A percentile compares a stretch with the other conserved stretches of the same genome.
phyloP scores from a whole-genome alignment of 2,888 invertebrate species.

The Lasioglossum calceatum region DNA sequence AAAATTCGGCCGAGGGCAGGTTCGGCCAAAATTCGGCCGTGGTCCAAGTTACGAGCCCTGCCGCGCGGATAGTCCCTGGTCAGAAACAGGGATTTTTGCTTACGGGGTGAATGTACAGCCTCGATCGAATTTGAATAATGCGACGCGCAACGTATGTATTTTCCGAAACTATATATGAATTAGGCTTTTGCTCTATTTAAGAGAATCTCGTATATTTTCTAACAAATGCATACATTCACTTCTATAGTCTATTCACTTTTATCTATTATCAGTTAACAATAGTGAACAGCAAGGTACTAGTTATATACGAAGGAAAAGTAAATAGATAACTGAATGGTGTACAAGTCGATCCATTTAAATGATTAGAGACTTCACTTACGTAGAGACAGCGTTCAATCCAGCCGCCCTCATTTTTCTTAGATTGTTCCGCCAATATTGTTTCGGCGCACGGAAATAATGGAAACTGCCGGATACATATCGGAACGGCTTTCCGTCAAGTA shows the following conservation, averaged over 20 bases:
- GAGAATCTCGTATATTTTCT: background rate
- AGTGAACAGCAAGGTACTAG: background rate
- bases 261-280: background rate
- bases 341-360: background rate
- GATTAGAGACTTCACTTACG: slow-evolving; percentile 85
- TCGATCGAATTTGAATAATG: background rate
- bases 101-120: background rate
- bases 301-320: background rate
- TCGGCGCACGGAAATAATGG: slow-evolving; percentile 94
- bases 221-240: too few species aligned
- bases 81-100: too few species aligned
- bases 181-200: background rate
- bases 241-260: background rate
- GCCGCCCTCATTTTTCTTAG: slow-evolving; percentile 91
- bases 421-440: slow-evolving; percentile 92
- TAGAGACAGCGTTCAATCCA: slow-evolving; percentile 94
- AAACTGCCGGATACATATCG: slow-evolving; percentile 91
- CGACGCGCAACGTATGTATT: background rate
- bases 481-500: slow-evolving; percentile 90
- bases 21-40: too few species aligned
- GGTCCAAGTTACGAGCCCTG: too few species aligned
- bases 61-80: too few species aligned
- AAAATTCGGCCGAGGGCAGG: too few species aligned
- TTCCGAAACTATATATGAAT: background rate
- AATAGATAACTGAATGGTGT: background rate